These are phyloP conservation scores for Megastigmus dorsalis DNA, from an alignment of 2,888 invertebrate genomes.

Conservation along the genomic window DNA sequence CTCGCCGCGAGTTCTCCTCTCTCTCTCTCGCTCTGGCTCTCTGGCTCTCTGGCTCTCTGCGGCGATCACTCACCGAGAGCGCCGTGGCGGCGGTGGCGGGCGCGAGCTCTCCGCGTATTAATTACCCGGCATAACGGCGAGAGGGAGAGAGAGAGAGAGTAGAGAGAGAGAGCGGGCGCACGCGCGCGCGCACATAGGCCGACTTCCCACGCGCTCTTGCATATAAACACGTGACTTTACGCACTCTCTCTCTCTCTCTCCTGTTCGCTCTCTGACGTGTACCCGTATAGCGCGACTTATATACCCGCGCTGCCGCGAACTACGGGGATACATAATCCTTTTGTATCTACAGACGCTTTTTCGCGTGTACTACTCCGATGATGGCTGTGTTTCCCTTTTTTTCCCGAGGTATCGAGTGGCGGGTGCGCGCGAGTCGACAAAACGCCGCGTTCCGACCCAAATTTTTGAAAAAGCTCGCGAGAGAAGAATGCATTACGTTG, in stretches of 20 bases:
- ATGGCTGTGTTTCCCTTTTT: neutral
- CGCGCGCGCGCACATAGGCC: neutral
- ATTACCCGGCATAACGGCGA: too few relatives aligned
- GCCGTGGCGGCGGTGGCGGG: too few relatives aligned
- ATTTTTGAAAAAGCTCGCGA: conserved; percentile 15
- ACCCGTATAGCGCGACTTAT: neutral
- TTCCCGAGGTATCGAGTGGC: neutral
- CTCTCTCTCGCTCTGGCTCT: too few relatives aligned
- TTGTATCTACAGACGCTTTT: too few relatives aligned
- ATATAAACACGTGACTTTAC: conserved; percentile 50
- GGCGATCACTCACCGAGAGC: conserved; percentile 7
- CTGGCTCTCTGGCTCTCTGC: too few relatives aligned
- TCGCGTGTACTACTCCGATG: too few relatives aligned
- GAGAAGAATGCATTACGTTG: too few relatives aligned
- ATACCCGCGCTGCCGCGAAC: neutral
- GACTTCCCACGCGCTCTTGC: conserved; percentile 55
- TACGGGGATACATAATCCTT: too few relatives aligned
- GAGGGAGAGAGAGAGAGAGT: neutral
- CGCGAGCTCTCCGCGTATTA: too few relatives aligned
- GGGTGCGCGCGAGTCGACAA: neutral
- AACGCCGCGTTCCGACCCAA: conserved; percentile 14
- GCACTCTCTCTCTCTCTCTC: too few relatives aligned
- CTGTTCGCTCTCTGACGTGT: neutral
- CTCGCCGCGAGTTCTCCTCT: conserved; percentile 35
- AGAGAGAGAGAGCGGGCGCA: conserved; percentile 17